Base-by-base conservation (phyloP, 1,140 invertebrate species). In the Dysdera silvatica region DNA sequence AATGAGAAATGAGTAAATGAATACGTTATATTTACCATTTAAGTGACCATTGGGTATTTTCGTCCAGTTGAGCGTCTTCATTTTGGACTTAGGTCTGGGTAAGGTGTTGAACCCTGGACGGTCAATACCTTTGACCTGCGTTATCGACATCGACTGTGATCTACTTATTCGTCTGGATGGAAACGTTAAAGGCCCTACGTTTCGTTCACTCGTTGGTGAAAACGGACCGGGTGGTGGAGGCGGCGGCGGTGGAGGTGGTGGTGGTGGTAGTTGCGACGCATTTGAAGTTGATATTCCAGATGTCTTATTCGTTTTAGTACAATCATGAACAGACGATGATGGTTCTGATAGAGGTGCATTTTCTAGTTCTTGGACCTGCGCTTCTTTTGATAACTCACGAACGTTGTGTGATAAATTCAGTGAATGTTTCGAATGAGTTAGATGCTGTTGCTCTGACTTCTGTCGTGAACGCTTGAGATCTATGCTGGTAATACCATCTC, bases 41-140 rank as follows among this genome's bases (percentile, higher is more conserved):
- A 67, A 53, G 35, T 66, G 57, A 18, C 85, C 85, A 74, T 85
- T 87, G 4, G 89, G 88, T 70, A 95, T 91, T 75, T 92, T 92
- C 72, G 88, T 89, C 90, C 91, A 93, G 74, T 95, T 94, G 61
- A 94, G 85, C 3, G 90, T 91, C 76, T 91, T 91, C 90, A 94
- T 92, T 74, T 92, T 92, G 16, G 86, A 82, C 75, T 87, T 88
- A 4, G 91, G 90, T 43, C 85, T 84, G 0, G 89, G 90, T 4
- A 56, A 45, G n/a, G 58, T 66, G 16, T 53, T 52, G n/a, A 54
- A 54, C 26, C 45, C 16, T 16, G 53, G 29, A 16, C 62, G 51
- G 45, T 59, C 35, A 10, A 51, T 68, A 68, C 59, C 49, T 29
- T 53, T 51, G 26, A 55, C 61, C 41, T 61, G 41, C 74, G 49